phyloP scores from a whole-genome alignment of 1,140 invertebrate species.

The Tetragnatha versicolor region DNA sequence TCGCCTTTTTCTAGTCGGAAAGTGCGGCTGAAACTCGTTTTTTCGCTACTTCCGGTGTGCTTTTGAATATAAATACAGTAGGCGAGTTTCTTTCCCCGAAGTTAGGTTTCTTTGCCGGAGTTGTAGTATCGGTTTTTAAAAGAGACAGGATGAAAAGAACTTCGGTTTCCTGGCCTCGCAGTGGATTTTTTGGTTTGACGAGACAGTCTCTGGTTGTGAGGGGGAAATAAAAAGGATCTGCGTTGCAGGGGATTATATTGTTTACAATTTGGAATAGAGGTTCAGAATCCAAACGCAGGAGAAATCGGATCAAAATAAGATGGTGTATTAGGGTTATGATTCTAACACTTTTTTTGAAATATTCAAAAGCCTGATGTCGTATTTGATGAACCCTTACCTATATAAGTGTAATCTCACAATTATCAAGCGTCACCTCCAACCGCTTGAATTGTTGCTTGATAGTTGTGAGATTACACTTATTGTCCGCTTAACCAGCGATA shows the following conservation, averaged over 20 bases:
- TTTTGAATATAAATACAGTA: slow-evolving; percentile 41
- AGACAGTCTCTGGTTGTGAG: not conserved
- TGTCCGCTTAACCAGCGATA: no score
- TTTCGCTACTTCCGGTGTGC: slow-evolving; percentile 16
- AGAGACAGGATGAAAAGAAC: not conserved
- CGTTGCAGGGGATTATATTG: not conserved
- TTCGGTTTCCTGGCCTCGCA: not conserved
- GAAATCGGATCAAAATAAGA: no score
- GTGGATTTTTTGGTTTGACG: not conserved
- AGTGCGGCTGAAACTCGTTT: slow-evolving; percentile 5
- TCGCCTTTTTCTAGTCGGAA: not conserved
- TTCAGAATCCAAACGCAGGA: no score
- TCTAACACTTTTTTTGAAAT: no score
- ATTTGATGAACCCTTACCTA: no score
- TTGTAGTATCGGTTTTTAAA: not conserved
- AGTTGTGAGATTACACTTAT: no score
- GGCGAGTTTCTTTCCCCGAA: not conserved
- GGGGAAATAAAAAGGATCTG: not conserved
- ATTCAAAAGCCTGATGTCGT: no score
- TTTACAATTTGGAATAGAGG: not conserved
- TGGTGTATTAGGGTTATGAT: no score
- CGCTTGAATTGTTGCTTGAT: no score
- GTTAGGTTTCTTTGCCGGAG: not conserved
- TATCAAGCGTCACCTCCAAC: no score
- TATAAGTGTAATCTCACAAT: no score